phyloP scores from a whole-genome alignment of 1,140 invertebrate genomes.

The Hypsibius dujardini region DNA sequence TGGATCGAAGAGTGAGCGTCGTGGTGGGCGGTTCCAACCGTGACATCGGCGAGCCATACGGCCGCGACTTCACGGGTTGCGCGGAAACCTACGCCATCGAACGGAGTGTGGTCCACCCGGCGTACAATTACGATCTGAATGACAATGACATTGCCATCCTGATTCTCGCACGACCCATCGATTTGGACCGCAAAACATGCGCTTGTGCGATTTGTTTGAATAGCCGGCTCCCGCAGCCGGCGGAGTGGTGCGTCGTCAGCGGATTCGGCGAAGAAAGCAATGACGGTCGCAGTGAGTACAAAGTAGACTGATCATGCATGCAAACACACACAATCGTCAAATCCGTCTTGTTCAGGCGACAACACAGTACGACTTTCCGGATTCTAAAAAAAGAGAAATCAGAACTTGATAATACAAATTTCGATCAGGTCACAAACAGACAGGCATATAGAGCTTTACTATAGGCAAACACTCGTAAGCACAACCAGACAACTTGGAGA shows the following conservation, averaged over 20 bases:
- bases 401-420: too few species aligned
- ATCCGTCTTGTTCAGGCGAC: too few species aligned
- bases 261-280: conserved; percentile 14
- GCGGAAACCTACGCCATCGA: conserved; percentile 4
- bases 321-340: too few species aligned
- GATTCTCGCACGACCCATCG: conserved; percentile 5
- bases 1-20: background rate
- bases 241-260: conserved; percentile 10
- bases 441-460: too few species aligned
- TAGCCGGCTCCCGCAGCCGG: background rate
- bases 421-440: too few species aligned
- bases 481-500: too few species aligned
- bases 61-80: background rate
- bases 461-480: too few species aligned
- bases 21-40: conserved; percentile 5
- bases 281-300: background rate
- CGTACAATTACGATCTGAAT: conserved; percentile 15
- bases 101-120: background rate
- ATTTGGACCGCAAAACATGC: background rate
- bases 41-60: conserved; percentile 2
- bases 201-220: background rate
- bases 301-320: too few species aligned
- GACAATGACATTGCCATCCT: conserved; percentile 12
- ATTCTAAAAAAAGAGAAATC: too few species aligned
- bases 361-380: too few species aligned